Percentiles rank a stretch among this genome's conserved stretches.
These are phyloP conservation scores for Geophilus truncorum DNA, from an alignment of 2,888 invertebrate genomes.

Conservation along the genomic window DNA sequence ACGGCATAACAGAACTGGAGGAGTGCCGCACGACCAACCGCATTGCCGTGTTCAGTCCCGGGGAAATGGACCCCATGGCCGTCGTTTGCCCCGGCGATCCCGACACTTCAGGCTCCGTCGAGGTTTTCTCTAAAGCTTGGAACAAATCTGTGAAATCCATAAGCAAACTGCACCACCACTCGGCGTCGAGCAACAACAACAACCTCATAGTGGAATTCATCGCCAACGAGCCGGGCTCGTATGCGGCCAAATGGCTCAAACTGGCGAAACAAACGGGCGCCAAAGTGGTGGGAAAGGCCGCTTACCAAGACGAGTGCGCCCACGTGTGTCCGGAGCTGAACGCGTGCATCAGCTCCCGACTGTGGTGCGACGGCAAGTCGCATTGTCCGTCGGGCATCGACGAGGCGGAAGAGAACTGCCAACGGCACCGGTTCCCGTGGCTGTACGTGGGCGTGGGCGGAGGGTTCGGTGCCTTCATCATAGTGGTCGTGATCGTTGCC, in stretches of 20 bases:
- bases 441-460: slow-evolving; percentile 38
- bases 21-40: slow-evolving; percentile 67
- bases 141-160: slow-evolving; percentile 47
- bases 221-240: slow-evolving; percentile 66
- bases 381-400: slow-evolving; percentile 30
- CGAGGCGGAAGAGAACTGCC: slow-evolving; percentile 32
- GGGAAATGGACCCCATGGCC: slow-evolving; percentile 36
- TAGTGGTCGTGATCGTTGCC: slow-evolving; percentile 36
- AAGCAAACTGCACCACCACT: background rate
- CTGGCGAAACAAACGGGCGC: background rate
- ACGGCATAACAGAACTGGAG: slow-evolving; percentile 38
- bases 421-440: slow-evolving; percentile 36
- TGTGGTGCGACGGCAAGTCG: slow-evolving; percentile 74
- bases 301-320: slow-evolving; percentile 32
- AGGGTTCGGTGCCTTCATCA: slow-evolving; percentile 38
- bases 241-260: slow-evolving; percentile 63
- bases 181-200: slow-evolving; percentile 53
- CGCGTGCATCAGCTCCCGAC: slow-evolving; percentile 30
- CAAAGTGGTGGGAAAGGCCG: slow-evolving; percentile 19
- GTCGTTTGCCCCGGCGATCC: slow-evolving; percentile 34
- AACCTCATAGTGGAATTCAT: slow-evolving; percentile 66
- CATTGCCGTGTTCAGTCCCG: slow-evolving; percentile 61
- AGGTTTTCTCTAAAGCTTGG: slow-evolving; percentile 69
- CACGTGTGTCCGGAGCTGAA: slow-evolving; percentile 30
- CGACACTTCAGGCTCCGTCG: slow-evolving; percentile 49